phyloP scores from a whole-genome alignment of 2,888 invertebrate genomes.

The Drosophila greeni region DNA sequence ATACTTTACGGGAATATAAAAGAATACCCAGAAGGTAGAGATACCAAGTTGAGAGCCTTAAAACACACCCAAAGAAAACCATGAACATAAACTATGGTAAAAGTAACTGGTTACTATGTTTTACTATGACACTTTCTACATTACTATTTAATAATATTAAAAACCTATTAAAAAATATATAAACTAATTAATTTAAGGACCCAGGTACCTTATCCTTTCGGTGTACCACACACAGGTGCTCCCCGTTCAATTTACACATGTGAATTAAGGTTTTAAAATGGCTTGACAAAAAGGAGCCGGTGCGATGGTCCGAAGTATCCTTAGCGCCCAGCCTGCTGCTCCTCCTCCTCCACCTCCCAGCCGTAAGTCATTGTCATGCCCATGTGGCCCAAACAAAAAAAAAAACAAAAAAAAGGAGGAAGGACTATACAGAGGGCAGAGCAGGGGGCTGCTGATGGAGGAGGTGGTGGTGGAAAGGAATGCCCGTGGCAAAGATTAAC shows the following conservation, averaged over 20 bases:
- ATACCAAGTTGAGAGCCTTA: background rate
- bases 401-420: background rate
- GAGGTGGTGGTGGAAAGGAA: conserved; percentile 12
- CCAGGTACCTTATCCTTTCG: background rate
- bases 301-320: conserved; percentile 7
- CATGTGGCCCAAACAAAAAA: conserved; percentile 45
- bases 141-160: background rate
- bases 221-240: conserved; percentile 68
- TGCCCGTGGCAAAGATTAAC: conserved; percentile 63
- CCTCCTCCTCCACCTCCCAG: conserved; percentile 16
- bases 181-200: background rate
- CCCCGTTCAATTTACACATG: conserved; percentile 71
- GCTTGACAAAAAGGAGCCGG: conserved; percentile 60
- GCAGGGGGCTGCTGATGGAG: background rate
- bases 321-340: background rate
- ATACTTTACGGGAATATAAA: background rate
- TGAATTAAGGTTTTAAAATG: conserved; percentile 74
- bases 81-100: no score
- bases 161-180: no score
- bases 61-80: no score
- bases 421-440: background rate
- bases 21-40: background rate
- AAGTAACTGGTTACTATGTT: background rate
- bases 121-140: background rate
- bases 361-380: conserved; percentile 75